Percentiles rank a stretch among this genome's conserved stretches.
Evolutionary conservation across 2,113 vertebrate species (phyloP).

Genomic region (Platysternon megacephalum): DNA sequence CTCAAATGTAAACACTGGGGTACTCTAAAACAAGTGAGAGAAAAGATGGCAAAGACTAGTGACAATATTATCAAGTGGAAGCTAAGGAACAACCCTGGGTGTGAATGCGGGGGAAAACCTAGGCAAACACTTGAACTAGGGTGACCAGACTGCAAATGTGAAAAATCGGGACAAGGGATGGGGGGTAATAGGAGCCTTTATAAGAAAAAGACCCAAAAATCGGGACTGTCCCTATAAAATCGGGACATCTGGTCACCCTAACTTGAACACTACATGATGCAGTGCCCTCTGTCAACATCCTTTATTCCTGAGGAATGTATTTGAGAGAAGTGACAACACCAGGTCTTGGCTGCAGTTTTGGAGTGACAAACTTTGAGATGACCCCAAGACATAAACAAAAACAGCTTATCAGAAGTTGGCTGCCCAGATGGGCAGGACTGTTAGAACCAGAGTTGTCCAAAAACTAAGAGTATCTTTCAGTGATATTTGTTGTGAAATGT

Average conservation of each 20-base stretch:
- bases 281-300: neutral
- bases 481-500: neutral
- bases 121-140: neutral
- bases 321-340: neutral
- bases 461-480: neutral
- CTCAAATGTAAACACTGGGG: neutral
- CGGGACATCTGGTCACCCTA: too few relatives aligned
- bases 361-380: neutral
- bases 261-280: neutral
- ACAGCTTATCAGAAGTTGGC: neutral
- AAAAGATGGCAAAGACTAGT: neutral
- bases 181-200: too few relatives aligned
- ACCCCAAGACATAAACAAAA: neutral
- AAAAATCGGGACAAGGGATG: too few relatives aligned
- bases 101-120: neutral
- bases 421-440: neutral
- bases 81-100: neutral
- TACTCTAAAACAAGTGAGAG: neutral
- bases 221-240: too few relatives aligned
- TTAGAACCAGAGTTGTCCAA: neutral
- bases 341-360: neutral
- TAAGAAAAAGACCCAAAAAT: too few relatives aligned
- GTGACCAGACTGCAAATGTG: too few relatives aligned
- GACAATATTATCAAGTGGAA: neutral
- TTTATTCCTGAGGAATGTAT: neutral